Evolutionary conservation across 2,888 invertebrate species (phyloP).

Genomic region (Sicus ferrugineus): DNA sequence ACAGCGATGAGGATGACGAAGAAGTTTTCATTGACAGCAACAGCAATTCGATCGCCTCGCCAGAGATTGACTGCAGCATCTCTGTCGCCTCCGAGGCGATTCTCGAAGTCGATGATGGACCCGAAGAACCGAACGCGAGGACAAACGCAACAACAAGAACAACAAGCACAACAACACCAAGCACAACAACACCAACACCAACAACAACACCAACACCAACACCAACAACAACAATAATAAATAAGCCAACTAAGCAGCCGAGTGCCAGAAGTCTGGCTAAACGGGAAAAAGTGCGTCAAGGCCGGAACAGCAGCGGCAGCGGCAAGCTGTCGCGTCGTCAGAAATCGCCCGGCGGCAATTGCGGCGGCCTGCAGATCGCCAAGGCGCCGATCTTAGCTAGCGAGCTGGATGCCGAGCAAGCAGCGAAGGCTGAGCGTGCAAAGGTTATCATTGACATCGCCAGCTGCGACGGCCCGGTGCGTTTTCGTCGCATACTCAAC

Average conservation of each 20-base stretch:
- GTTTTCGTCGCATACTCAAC: constrained; percentile 85
- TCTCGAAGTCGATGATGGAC: constrained; percentile 34
- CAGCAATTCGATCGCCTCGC: constrained; percentile 45
- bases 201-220: not conserved
- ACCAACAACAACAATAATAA: not conserved
- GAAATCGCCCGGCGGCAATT: constrained; percentile 9
- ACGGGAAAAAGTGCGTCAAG: constrained; percentile 33
- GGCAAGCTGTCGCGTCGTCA: constrained; percentile 30
- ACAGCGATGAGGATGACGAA: constrained; percentile 53
- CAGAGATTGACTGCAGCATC: constrained; percentile 38
- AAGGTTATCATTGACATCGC: constrained; percentile 85
- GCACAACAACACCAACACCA: constrained; percentile 4
- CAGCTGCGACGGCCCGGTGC: constrained; percentile 89
- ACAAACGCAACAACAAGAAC: too few relatives aligned
- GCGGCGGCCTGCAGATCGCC: constrained; percentile 44
- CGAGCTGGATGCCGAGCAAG: constrained; percentile 38
- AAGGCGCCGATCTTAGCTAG: constrained; percentile 48
- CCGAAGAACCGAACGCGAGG: not conserved
- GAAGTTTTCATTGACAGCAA: constrained; percentile 57
- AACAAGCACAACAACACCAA: not conserved
- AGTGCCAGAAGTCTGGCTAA: constrained; percentile 18
- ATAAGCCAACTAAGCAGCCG: not conserved
- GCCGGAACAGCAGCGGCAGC: constrained; percentile 28
- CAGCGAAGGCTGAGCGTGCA: constrained; percentile 40
- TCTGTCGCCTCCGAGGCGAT: constrained; percentile 28